Evolutionary conservation across 2,797 vertebrate genomes (phyloP), one percentile per base, ranked within the genome.

Genomic region (Cheirogaleus major): DNA sequence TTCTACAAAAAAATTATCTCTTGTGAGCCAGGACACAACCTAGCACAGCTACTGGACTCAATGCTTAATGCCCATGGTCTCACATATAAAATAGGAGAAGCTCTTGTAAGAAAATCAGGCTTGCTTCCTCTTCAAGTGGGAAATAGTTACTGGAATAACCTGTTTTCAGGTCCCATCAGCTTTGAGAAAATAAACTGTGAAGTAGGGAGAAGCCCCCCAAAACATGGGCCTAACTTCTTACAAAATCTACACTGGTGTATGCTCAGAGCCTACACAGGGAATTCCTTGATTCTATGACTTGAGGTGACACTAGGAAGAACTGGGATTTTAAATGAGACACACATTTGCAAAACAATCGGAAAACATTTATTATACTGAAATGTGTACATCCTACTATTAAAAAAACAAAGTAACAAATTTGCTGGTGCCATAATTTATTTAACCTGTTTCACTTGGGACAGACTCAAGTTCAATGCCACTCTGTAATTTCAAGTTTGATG

Each of bases 311-410:
- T 20, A 30, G 73, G n/a, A 93, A 82, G 69, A 92, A 63, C 78
- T 73, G 30, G 76, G 52, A 67, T 80, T 92, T 97, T 86, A 96
- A 97, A 96, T 96, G 98, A 97, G 38, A 97, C 97, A 97, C 98
- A 97, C 92, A 0, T 98, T 98, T 99, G 98, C 97, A 98, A 99
- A 98, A 98, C 98, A 98, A 98, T 96, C 95, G 94, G 98, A 98
- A 99, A 99, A 99, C 98, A 98, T 99, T 99, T 99, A 99, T 99
- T 99, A 98, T 97, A 98, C 98, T 96, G 98, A 99, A 98, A 98
- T 98, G 98, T 98, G 97, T 98, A 99, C 98, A 98, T 98, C 98
- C 98, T 96, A 96, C 90, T 98, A 97, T 98, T 98, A 97, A 98
- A 98, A 99, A 99, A 98, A 97, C 91, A 98, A 98, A 98, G 87